Conservation (phyloP, 1,140 invertebrate species). For the Eupeodes corollae region DNA sequence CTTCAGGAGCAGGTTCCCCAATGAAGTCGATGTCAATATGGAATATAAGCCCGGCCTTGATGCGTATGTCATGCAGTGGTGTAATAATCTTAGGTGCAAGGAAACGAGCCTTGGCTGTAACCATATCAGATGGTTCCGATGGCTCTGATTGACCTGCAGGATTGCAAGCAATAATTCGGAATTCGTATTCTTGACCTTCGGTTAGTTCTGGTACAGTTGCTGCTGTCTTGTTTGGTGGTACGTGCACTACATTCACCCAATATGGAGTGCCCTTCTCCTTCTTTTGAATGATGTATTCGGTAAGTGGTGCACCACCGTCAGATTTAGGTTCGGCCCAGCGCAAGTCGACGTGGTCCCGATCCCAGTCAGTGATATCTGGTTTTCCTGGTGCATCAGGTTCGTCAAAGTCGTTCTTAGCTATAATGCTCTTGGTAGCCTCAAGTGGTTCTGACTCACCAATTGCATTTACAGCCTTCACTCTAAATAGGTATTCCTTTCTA, state of each 20-base stretch:
- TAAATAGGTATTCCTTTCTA: constrained; percentile 86
- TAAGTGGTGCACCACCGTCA: constrained; percentile 84
- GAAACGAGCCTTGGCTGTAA: constrained; percentile 76
- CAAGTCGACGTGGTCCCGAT: constrained; percentile 84
- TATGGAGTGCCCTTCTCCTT: constrained; percentile 90
- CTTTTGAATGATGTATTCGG: constrained; percentile 90
- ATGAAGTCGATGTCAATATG: constrained; percentile 87
- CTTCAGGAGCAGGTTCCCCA: constrained; percentile 74
- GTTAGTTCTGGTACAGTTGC: constrained; percentile 77
- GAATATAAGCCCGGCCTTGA: constrained; percentile 86
- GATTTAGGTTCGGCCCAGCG: constrained; percentile 76
- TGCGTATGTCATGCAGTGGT: constrained; percentile 72
- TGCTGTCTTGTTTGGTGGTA: constrained; percentile 63
- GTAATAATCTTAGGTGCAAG: constrained; percentile 87
- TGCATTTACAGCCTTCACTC: constrained; percentile 85
- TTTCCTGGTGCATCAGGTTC: constrained; percentile 85
- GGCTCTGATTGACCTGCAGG: constrained; percentile 91
- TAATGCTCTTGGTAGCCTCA: constrained; percentile 71
- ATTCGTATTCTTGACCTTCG: constrained; percentile 93
- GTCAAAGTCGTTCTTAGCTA: constrained; percentile 91
- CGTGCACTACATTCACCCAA: constrained; percentile 82
- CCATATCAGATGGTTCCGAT: constrained; percentile 80
- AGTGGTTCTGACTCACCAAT: constrained; percentile 90
- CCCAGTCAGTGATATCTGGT: constrained; percentile 81
- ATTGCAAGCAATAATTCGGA: constrained; percentile 90